phyloP scores from a whole-genome alignment of 1,140 invertebrate genomes.

The Diploscapter pachys region DNA sequence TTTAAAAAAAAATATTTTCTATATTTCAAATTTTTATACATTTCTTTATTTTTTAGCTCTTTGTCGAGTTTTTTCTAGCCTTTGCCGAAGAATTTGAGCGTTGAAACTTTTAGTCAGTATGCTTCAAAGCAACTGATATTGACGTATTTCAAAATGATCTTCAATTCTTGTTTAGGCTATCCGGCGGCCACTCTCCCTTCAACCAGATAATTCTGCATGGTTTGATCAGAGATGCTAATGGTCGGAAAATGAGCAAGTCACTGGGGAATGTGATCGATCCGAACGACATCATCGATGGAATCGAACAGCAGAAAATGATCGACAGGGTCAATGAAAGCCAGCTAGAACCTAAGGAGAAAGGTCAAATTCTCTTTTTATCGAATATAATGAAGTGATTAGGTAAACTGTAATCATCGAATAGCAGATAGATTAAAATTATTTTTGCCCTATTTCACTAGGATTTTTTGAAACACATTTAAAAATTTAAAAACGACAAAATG shows the following conservation, averaged over 20 bases:
- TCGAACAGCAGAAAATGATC: constrained; percentile 70
- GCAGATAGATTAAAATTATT: constrained; percentile 15
- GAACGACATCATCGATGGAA: constrained; percentile 87
- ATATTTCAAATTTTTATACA: neutral
- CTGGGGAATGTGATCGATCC: constrained; percentile 97
- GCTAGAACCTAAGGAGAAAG: constrained; percentile 41
- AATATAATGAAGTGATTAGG: neutral
- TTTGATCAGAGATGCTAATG: constrained; percentile 92
- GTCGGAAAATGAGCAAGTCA: constrained; percentile 98
- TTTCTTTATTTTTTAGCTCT: too few relatives aligned
- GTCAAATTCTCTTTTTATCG: constrained; percentile 22
- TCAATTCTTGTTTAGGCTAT: constrained; percentile 16
- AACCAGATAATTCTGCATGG: constrained; percentile 82
- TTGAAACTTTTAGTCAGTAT: too few relatives aligned
- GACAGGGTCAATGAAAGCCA: constrained; percentile 42
- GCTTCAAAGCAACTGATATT: too few relatives aligned
- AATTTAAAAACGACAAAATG: constrained; percentile 4
- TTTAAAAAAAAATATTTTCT: too few relatives aligned
- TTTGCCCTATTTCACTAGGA: neutral
- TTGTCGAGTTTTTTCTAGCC: too few relatives aligned
- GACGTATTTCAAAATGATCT: too few relatives aligned
- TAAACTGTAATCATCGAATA: constrained; percentile 1
- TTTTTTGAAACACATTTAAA: neutral
- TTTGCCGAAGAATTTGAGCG: too few relatives aligned
- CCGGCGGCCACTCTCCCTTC: constrained; percentile 42